Conservation (phyloP, 2,888 invertebrate species). For the Ecdyonurus torrentis region DNA sequence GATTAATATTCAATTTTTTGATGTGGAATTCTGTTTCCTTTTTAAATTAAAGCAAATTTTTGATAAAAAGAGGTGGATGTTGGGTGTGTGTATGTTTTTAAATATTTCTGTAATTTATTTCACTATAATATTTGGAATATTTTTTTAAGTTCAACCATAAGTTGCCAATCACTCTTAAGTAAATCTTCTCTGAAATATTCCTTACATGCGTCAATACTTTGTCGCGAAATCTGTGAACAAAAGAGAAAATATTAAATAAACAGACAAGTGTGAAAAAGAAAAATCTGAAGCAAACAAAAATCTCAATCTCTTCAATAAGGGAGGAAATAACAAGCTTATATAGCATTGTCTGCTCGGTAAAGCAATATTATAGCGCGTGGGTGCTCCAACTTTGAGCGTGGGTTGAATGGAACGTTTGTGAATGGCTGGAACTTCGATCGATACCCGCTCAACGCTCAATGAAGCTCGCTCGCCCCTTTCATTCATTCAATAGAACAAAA, state of each 20-base stretch:
- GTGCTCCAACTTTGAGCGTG: no score
- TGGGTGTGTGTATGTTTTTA: no score
- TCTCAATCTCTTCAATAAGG: no score
- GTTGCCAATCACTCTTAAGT: constrained; percentile 91
- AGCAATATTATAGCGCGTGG: no score
- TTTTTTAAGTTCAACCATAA: constrained; percentile 97
- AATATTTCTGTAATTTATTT: no score
- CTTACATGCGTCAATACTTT: constrained; percentile 98
- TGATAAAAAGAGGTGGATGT: no score
- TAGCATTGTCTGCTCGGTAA: background rate
- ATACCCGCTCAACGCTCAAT: background rate
- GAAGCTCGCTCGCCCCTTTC: background rate
- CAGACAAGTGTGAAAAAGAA: no score
- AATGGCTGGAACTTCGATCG: background rate
- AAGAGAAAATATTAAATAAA: constrained; percentile 14
- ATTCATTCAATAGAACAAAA: background rate
- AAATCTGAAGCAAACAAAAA: no score
- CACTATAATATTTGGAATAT: constrained; percentile 88
- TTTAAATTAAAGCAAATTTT: no score
- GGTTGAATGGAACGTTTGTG: background rate
- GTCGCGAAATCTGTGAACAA: constrained; percentile 73
- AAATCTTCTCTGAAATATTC: constrained; percentile 98
- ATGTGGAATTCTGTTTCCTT: no score
- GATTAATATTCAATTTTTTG: no score
- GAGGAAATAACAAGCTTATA: background rate